Base-by-base conservation (phyloP, 2,888 invertebrate species). In the Plemyria rubiginata region DNA sequence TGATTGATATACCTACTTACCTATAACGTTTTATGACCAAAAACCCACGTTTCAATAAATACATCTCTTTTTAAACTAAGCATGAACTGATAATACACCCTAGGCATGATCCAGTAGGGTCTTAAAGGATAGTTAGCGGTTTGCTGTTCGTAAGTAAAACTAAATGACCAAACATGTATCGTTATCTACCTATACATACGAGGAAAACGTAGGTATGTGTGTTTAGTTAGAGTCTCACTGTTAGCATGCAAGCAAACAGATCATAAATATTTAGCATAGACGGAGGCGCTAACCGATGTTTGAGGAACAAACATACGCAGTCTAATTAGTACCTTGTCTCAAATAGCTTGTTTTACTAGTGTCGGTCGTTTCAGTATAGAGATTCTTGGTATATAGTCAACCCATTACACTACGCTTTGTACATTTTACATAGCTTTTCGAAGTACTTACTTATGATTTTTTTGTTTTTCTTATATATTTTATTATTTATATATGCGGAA, bases 271-370 rank as follows among this genome's bases (percentile, higher is more conserved):
- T 81, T 80, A 79, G 77, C 78, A 65, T 73, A 64, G 46, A 63
- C 70, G 13, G 72, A 82, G 80, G 82, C 77, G 87, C 73, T 87
- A 88, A 88, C 72, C 73, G 72, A 50, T 84, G 79, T 86, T 87
- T 86, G 82, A 70, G 69, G 71, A 78, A 72, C 80, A 80, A 84
- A 85, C 78, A 79, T 59, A 59, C 69, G 61, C 65, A 73, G 40
- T 62, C 75, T 73, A 72, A 72, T 69, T 73, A 71, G 70, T 73
- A 76, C 68, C 61, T 65, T 68, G 58, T 67, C 76, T 71, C 65
- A 74, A 74, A 73, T 73, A 75, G 55, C 53, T 60, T 53, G 46
- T 49, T 53, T 22, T 46, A 45, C 45, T 16, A 2, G 45, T 45
- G 3, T 38, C 32, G 32, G 8, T 32, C 32, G 2, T 32, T 32